Evolutionary conservation across 2,113 vertebrate species (phyloP).

Genomic region (Tinamus guttatus): DNA sequence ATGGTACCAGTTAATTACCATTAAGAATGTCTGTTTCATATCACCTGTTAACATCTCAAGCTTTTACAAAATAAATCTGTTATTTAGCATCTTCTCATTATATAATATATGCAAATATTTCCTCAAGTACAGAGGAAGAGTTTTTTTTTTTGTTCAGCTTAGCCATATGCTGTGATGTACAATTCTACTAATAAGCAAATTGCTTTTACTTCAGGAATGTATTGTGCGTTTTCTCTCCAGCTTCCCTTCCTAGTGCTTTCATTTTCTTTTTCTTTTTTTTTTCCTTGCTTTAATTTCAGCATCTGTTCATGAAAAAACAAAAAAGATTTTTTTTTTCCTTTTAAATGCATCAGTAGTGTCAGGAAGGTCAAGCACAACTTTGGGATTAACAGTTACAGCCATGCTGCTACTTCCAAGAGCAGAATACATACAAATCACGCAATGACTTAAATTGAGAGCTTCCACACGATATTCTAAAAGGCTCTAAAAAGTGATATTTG

Average conservation of each 20-base stretch:
- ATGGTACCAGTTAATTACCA: neutral
- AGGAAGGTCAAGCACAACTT: neutral
- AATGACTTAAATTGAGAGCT: neutral
- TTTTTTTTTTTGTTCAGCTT: neutral
- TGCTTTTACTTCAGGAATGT: neutral
- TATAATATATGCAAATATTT: neutral
- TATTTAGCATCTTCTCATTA: neutral
- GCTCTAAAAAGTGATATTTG: neutral
- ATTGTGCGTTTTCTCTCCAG: neutral
- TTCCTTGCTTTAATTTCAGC: neutral
- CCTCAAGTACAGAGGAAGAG: neutral
- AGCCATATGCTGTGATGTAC: neutral
- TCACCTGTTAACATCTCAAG: neutral
- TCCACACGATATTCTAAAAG: neutral
- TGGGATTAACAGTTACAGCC: neutral
- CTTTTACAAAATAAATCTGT: neutral
- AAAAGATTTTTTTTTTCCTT: no score
- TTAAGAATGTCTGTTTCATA: accelerated
- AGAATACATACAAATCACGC: neutral
- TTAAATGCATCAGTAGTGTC: neutral
- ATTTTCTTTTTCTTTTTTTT: neutral
- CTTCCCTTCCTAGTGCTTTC: neutral
- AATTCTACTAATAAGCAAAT: neutral
- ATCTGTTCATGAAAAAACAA: neutral
- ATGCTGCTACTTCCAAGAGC: neutral